phyloP scores from a whole-genome alignment of 2,888 invertebrate species.

The Ptycholaimellus sp. region DNA sequence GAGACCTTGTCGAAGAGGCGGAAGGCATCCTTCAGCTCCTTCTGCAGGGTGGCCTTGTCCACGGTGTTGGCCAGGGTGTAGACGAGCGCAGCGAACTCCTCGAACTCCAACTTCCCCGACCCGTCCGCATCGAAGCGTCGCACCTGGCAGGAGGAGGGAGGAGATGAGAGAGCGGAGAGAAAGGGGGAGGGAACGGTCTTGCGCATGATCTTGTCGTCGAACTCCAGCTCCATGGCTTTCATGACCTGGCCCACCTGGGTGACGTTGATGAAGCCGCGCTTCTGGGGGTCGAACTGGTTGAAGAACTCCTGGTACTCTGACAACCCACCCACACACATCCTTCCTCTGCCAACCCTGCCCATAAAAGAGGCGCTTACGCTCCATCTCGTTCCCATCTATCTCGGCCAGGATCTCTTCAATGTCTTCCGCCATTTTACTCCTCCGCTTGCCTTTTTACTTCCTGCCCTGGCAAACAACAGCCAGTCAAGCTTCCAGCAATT shows the following conservation, averaged over 20 bases:
- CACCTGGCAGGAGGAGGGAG: too few relatives aligned
- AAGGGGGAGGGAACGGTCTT: too few relatives aligned
- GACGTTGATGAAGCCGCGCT: conserved; percentile 26
- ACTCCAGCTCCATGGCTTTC: conserved; percentile 22
- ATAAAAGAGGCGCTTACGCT: conserved; percentile 12
- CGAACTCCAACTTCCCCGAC: conserved; percentile 28
- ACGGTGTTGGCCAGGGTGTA: conserved; percentile 27
- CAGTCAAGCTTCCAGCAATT: too few relatives aligned
- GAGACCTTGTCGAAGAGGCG: conserved; percentile 96
- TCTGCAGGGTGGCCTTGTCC: conserved; percentile 69
- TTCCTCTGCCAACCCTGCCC: too few relatives aligned
- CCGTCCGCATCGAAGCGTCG: conserved; percentile 24
- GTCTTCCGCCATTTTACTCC: conserved; percentile 24
- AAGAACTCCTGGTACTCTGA: conserved; percentile 24
- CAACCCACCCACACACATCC: too few relatives aligned
- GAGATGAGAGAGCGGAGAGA: too few relatives aligned
- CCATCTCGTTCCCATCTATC: conserved; percentile 24
- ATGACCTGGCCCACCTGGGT: conserved; percentile 24
- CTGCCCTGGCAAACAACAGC: too few relatives aligned
- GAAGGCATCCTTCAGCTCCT: conserved; percentile 93
- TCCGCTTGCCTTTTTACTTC: too few relatives aligned
- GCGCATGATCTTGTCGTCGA: conserved; percentile 15
- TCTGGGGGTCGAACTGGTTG: conserved; percentile 24
- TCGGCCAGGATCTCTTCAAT: conserved; percentile 25
- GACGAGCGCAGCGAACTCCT: conserved; percentile 29